Base-by-base conservation (phyloP, 1,140 invertebrate species). In the Argopecten irradians region DNA sequence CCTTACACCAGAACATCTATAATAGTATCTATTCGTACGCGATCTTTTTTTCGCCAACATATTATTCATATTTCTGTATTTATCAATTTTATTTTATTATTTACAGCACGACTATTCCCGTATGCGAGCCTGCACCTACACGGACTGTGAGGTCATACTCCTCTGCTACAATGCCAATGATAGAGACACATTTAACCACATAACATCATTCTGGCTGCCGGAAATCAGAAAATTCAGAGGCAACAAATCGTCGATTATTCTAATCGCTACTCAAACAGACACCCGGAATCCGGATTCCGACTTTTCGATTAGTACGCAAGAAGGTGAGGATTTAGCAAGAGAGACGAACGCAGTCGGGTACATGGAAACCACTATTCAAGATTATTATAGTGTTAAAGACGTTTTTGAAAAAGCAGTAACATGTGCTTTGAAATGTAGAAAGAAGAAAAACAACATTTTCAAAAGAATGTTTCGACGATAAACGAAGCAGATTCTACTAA, bases 131-230 rank as follows among this genome's bases (percentile, higher is more conserved):
- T 96, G 99, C 11, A 71, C 55, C 16, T 99, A 99, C 96, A 98
- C 98, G 92, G 98, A 99, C 95, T 99, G 98, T 46, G 99, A 99
- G 96, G 99, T 99, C 85, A 99, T 99, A 96, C 97, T 99, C 89
- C 98, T 99, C 82, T 99, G 99, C 96, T 99, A 99, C 96, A 99
- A 98, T 92, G 98, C 99, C 90, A 98, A 99, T 83, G 99, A 98
- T 90, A 98, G 99, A 88, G 98, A 99, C 16, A 99, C 98, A 91
- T 99, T 99, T 96, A 98, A 99, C 96, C 99, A 99, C 95, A 98
- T 99, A 86, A 96, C 98, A 93, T 98, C 98, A 90, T 99, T 99
- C 96, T 94, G 96, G 96, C 93, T 95, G 86, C 96, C 96, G 16
- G 96, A 96, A 93, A 95, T 96, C 32, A 96, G 97, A 43, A 95